Percentiles rank a stretch among this genome's conserved stretches.
Conservation (phyloP, 2,797 vertebrate species). For the Hapalemur alaotrensis region DNA sequence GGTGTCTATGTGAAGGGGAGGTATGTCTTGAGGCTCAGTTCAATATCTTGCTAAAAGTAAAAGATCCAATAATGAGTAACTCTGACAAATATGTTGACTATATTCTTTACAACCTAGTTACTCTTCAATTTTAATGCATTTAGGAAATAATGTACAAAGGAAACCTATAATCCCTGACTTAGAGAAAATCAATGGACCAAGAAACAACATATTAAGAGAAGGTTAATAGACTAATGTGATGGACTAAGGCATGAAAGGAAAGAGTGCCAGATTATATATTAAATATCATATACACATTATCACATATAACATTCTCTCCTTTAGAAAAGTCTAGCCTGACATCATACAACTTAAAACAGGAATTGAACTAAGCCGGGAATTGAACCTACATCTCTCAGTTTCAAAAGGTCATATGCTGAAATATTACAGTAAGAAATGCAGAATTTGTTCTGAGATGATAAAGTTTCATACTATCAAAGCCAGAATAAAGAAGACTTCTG, state of each 20-base stretch:
- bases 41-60: not conserved
- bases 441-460: not conserved
- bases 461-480: not conserved
- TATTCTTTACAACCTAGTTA: not conserved
- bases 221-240: too few relatives aligned
- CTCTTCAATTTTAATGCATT: not conserved
- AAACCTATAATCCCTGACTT: not conserved
- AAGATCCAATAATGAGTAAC: not conserved
- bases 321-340: constrained; percentile 13
- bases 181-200: not conserved
- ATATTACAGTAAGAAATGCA: not conserved
- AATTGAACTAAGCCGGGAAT: not conserved
- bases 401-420: not conserved
- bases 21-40: not conserved
- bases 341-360: not conserved
- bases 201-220: not conserved
- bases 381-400: not conserved
- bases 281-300: not conserved
- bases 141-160: not conserved
- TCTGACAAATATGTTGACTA: not conserved
- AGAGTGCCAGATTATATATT: not conserved
- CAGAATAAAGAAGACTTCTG: not conserved
- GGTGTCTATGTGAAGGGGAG: fast-evolving
- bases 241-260: not conserved
- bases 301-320: not conserved